These are phyloP conservation scores for Dynastes hyllus DNA, from an alignment of 2,888 invertebrate genomes.

Conservation along the genomic window DNA sequence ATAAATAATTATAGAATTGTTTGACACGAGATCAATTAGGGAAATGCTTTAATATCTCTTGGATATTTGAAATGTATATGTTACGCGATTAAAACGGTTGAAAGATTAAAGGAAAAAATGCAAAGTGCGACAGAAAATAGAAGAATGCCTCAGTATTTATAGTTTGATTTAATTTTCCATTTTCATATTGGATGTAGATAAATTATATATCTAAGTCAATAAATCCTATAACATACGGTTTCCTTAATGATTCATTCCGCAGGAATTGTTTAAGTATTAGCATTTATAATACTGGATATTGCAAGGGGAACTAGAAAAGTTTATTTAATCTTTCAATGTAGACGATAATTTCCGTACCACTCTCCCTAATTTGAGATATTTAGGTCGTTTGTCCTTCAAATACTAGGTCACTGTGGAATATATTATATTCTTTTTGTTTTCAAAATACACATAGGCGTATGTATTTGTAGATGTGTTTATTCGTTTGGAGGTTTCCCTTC, in stretches of 20 bases:
- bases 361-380: neutral
- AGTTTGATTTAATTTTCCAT: neutral
- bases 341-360: neutral
- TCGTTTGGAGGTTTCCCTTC: no score
- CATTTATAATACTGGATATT: neutral
- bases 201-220: neutral
- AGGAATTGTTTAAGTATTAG: neutral
- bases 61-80: neutral
- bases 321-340: neutral
- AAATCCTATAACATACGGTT: neutral
- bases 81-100: neutral
- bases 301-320: neutral
- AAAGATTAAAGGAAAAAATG: constrained; percentile 5
- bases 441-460: no score
- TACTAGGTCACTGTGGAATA: no score
- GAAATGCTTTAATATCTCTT: constrained; percentile 15
- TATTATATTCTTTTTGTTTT: no score
- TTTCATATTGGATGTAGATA: neutral
- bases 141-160: neutral
- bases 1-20: constrained; percentile 3
- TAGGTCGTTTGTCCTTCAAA: neutral
- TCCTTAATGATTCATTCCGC: neutral
- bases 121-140: neutral
- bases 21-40: constrained; percentile 21
- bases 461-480: no score